Base-by-base conservation (phyloP, 2,113 vertebrate species). In the Dascyllus trimaculatus region DNA sequence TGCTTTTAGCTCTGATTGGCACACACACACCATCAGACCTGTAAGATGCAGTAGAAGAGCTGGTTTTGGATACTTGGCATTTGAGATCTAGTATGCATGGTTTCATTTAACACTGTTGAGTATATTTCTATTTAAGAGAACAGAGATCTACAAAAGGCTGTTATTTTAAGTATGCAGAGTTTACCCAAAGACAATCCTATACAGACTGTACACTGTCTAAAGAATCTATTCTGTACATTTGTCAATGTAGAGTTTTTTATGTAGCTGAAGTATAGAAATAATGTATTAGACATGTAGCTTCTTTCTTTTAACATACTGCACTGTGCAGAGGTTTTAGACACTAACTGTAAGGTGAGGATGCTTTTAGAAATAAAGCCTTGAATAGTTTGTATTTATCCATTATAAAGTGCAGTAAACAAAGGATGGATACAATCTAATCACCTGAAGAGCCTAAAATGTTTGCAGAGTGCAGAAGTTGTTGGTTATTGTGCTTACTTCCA, bases 51-150 rank as follows among this genome's bases (percentile, higher is more conserved):
- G 51, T 18, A 40, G 18, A 21, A 25, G 2, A 62, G 17, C 48
- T 53, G 22, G n/a, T 69, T 60, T 45, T 68, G 64, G 51, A 54
- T 45, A 11, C n/a, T 71, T 61, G 48, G 32, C 60, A 29, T 32
- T 29, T 51, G 19, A 67, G 21, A 56, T 75, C 19, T 17, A 65
- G 48, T 45, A 5, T 84, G 56, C 67, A 45, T 71, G 57, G 35
- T 73, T 75, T 73, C 25, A 71, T 57, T 56, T 18, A 64, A 14
- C n/a, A 63, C 15, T 48, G 46, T 49, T 82, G 56, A 81, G 78
- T 77, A 38, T 66, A 66, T 75, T 52, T 88, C 67, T 89, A 71
- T 69, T 9, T 18, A 51, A 19, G n/a, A 21, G n/a, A 66, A 57
- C 69, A 24, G 61, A 32, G 26, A 51, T 56, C 75, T 52, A 57